These are phyloP conservation scores for Sinelater perroti DNA, from an alignment of 2,888 invertebrate genomes.

Conservation along the genomic window DNA sequence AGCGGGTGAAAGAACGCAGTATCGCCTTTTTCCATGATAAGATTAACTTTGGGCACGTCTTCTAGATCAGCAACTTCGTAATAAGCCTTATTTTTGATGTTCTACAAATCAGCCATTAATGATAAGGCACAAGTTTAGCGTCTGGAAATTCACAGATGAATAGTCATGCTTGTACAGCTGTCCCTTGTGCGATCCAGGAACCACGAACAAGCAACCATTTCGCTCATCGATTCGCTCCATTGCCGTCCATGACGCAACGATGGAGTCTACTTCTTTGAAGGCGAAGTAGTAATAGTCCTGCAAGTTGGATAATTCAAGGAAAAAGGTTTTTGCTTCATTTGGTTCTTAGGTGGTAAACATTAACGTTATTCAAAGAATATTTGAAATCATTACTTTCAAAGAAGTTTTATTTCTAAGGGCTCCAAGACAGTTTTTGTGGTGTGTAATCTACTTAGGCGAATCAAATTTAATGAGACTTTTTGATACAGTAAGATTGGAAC, in stretches of 20 bases:
- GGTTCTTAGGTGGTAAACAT: no score
- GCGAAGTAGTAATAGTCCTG: slow-evolving; percentile 90
- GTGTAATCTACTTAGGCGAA: no score
- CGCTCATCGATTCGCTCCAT: slow-evolving; percentile 76
- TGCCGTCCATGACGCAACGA: slow-evolving; percentile 90
- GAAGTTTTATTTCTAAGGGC: no score
- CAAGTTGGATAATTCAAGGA: no score
- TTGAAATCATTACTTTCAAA: no score
- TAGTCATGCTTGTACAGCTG: slow-evolving; percentile 74
- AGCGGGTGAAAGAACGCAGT: slow-evolving; percentile 89
- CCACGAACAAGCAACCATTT: slow-evolving; percentile 84
- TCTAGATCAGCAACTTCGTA: slow-evolving; percentile 68
- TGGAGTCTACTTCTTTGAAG: slow-evolving; percentile 80
- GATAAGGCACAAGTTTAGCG: no score
- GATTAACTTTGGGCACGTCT: slow-evolving; percentile 64
- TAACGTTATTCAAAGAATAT: no score
- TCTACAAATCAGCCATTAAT: slow-evolving; percentile 49
- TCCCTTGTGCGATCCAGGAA: slow-evolving; percentile 79
- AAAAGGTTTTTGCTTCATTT: no score
- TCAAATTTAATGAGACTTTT: no score
- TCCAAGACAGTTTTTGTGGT: no score
- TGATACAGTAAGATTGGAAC: no score
- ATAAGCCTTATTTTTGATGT: slow-evolving; percentile 72
- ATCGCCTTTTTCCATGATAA: slow-evolving; percentile 86
- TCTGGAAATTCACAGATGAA: slow-evolving; percentile 65